phyloP scores from a whole-genome alignment of 2,113 vertebrate species.

The Phaetusa simplex region DNA sequence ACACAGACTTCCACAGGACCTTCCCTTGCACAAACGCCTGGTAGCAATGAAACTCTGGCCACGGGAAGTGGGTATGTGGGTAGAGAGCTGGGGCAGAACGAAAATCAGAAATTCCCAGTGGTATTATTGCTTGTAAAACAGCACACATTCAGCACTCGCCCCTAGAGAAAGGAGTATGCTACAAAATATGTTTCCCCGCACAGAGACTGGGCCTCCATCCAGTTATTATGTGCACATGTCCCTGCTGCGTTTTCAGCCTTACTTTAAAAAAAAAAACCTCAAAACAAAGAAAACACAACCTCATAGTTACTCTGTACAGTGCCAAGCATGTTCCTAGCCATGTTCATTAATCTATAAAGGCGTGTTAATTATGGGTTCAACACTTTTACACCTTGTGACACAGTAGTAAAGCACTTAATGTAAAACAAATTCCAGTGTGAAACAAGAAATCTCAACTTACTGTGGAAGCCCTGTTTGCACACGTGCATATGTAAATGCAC shows the following conservation, averaged over 20 bases:
- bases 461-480: neutral
- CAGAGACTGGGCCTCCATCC: slow-evolving; percentile 35
- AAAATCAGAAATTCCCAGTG: neutral
- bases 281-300: slow-evolving; percentile 22
- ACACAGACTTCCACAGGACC: neutral
- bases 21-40: neutral
- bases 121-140: neutral
- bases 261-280: neutral
- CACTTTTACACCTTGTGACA: slow-evolving; percentile 22
- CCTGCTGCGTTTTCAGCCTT: neutral
- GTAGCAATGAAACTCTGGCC: neutral
- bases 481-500: neutral
- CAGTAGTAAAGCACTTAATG: neutral
- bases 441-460: neutral
- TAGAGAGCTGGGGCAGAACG: neutral
- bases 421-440: neutral
- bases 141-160: neutral
- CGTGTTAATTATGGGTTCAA: neutral
- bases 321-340: neutral
- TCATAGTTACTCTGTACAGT: neutral
- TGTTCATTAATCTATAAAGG: neutral
- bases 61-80: neutral
- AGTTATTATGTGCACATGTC: slow-evolving; percentile 8
- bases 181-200: neutral
- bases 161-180: neutral